Conservation (phyloP, 2,113 vertebrate species). For the Meriones unguiculatus region DNA sequence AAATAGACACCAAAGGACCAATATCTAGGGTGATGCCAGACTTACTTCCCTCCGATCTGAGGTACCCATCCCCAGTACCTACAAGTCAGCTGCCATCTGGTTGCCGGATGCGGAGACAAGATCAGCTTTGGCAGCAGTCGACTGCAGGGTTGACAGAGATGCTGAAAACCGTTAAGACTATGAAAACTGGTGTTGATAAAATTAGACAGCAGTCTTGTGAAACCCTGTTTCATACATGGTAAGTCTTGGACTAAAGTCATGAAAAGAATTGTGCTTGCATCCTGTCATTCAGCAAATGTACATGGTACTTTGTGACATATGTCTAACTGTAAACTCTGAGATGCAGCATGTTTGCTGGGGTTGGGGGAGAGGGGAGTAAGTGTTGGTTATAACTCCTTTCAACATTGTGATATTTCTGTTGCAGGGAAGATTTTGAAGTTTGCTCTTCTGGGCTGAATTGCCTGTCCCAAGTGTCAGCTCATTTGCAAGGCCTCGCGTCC, state of each 20-base stretch:
- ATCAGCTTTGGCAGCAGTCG: slow-evolving; percentile 89
- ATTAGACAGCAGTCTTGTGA: slow-evolving; percentile 86
- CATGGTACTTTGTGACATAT: not conserved
- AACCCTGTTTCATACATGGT: slow-evolving; percentile 93
- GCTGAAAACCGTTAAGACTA: slow-evolving; percentile 82
- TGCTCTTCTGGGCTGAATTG: slow-evolving; percentile 89
- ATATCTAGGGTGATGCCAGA: slow-evolving; percentile 46
- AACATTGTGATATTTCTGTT: slow-evolving; percentile 70
- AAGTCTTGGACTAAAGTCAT: slow-evolving; percentile 72
- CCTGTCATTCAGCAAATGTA: not conserved
- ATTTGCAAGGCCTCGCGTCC: slow-evolving; percentile 89
- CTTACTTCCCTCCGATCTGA: slow-evolving; percentile 82
- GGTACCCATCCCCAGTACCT: slow-evolving; percentile 90
- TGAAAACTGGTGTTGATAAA: slow-evolving; percentile 89
- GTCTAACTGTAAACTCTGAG: not conserved
- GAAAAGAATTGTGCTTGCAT: not conserved
- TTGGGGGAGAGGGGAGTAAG: not conserved
- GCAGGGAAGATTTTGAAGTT: slow-evolving; percentile 92
- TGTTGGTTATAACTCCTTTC: not conserved
- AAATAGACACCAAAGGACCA: slow-evolving; percentile 27
- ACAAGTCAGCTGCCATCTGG: slow-evolving; percentile 89
- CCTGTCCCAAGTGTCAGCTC: slow-evolving; percentile 87
- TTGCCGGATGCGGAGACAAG: slow-evolving; percentile 90
- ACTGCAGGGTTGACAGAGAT: slow-evolving; percentile 80
- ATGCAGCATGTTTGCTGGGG: not conserved